Evolutionary conservation across 2,113 vertebrate genomes (phyloP).

Genomic region (Formicarius rufipectus): DNA sequence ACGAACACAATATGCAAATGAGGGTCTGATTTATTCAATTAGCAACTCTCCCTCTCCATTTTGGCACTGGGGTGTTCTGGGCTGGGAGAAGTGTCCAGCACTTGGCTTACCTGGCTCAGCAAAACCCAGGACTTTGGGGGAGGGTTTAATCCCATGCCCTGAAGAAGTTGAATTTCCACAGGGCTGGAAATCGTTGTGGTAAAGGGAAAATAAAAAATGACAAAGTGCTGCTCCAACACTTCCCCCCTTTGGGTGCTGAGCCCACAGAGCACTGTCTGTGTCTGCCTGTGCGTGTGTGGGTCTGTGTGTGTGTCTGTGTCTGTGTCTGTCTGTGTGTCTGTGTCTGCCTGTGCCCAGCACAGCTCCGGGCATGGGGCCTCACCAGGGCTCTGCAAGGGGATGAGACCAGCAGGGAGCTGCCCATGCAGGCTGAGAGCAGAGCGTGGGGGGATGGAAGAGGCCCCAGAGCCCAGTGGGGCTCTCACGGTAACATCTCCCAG

Average conservation of each 20-base stretch:
- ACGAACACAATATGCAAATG: neutral
- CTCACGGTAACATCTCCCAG: fast-evolving
- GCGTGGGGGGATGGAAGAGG: neutral
- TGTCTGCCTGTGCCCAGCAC: too few species aligned
- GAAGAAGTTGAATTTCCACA: neutral
- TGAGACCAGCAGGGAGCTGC: neutral
- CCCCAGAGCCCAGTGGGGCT: neutral
- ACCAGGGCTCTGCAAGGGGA: neutral
- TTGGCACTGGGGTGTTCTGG: neutral
- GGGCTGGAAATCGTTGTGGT: neutral
- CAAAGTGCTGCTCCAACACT: neutral
- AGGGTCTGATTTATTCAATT: conserved; percentile 21
- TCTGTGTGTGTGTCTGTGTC: too few species aligned
- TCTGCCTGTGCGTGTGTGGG: too few species aligned
- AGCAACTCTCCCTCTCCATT: neutral
- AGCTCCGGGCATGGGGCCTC: neutral
- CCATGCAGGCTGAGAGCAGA: neutral
- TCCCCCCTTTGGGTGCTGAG: fast-evolving
- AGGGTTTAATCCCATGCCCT: neutral
- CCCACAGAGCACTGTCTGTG: neutral
- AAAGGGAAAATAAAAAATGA: neutral
- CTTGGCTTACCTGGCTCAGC: neutral
- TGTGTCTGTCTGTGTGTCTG: too few species aligned
- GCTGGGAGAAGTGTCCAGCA: neutral
- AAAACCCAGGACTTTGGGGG: neutral